Percentiles rank a stretch among this genome's conserved stretches.
Conservation (phyloP, 2,797 vertebrate genomes). For the Austrolebias charrua region DNA sequence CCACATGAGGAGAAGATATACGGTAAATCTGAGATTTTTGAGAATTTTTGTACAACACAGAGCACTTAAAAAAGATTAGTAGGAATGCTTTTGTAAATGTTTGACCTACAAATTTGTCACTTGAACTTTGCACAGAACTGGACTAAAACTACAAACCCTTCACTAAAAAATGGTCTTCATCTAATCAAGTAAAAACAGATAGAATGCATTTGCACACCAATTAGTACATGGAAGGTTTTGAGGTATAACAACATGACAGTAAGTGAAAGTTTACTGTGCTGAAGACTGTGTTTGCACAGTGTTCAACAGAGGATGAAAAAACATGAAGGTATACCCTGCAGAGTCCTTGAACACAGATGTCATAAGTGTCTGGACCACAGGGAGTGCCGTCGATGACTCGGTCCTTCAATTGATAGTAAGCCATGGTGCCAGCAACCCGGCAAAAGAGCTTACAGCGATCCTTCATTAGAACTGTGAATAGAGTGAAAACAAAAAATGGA, state of each 20-base stretch:
- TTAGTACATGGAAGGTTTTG: not conserved
- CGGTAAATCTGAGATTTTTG: conserved; percentile 2
- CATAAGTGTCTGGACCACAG: conserved; percentile 90
- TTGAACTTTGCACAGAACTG: not conserved
- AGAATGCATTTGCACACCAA: not conserved
- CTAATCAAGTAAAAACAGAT: conserved; percentile 11
- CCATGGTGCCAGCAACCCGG: conserved; percentile 89
- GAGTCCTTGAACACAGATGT: conserved; percentile 98
- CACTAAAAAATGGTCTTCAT: not conserved
- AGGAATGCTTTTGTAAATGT: not conserved
- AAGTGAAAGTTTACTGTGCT: conserved; percentile 3
- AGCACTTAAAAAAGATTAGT: not conserved
- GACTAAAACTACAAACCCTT: not conserved
- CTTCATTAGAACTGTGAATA: conserved; percentile 89
- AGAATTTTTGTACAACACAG: not conserved
- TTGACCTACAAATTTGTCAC: not conserved
- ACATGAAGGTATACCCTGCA: conserved; percentile 85
- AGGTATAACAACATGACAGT: not conserved
- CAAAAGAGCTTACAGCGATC: conserved; percentile 99
- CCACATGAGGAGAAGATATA: conserved; percentile 6
- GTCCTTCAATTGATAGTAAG: conserved; percentile 95
- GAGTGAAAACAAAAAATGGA: conserved; percentile 20
- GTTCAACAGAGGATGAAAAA: not conserved
- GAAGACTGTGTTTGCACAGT: not conserved
- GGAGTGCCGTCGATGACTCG: conserved; percentile 92